phyloP scores from a whole-genome alignment of 2,888 invertebrate species.

The Tromatobia lineatoria region DNA sequence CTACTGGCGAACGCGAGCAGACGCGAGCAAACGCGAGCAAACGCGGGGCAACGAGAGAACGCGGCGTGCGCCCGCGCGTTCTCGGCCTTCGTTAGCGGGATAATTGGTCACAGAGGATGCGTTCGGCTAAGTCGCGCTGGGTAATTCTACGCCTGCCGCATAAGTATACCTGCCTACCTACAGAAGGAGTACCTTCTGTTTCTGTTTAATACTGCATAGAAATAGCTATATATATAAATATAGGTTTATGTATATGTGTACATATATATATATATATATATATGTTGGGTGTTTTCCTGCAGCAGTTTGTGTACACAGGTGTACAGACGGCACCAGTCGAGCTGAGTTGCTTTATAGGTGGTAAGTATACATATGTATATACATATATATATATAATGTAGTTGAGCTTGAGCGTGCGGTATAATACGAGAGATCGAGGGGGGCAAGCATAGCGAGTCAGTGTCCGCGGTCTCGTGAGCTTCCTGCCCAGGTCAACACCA shows the following conservation, averaged over 20 bases:
- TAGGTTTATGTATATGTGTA: background rate
- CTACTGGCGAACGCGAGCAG: conserved; percentile 21
- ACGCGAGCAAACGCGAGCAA: conserved; percentile 10
- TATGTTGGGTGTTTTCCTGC: conserved; percentile 18
- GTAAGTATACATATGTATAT: background rate
- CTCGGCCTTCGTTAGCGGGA: conserved; percentile 84
- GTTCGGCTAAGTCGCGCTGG: conserved; percentile 82
- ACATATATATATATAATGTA: conserved; percentile 1
- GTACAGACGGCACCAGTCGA: conserved; percentile 14
- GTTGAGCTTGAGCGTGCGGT: conserved; percentile 24
- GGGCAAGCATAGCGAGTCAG: conserved; percentile 42
- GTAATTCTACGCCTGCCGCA: conserved; percentile 82
- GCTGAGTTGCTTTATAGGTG: background rate
- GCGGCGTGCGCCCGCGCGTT: conserved; percentile 62
- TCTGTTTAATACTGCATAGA: conserved; percentile 56
- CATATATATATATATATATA: conserved; percentile 8
- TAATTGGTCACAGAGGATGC: conserved; percentile 85
- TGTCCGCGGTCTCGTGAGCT: conserved; percentile 60
- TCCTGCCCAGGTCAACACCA: conserved; percentile 45
- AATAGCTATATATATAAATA: conserved; percentile 4
- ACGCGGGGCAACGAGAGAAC: conserved; percentile 53
- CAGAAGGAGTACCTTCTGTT: conserved; percentile 60
- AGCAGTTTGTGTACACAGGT: conserved; percentile 58
- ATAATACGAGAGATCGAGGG: conserved; percentile 24
- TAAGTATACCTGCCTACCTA: conserved; percentile 69